phyloP scores from a whole-genome alignment of 2,113 vertebrate species.

The Origma solitaria region DNA sequence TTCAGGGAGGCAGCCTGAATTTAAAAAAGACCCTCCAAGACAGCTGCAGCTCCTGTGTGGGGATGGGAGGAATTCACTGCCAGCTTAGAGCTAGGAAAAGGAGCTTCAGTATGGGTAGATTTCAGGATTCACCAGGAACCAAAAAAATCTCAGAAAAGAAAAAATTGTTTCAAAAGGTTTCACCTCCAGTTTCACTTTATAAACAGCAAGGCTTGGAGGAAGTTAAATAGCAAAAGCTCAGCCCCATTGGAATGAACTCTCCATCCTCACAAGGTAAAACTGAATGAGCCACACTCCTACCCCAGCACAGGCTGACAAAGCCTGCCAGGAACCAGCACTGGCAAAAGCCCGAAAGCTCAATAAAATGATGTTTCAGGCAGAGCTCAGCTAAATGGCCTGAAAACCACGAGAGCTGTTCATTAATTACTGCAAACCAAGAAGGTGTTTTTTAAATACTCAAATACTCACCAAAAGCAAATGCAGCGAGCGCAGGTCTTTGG shows the following conservation, averaged over 20 bases:
- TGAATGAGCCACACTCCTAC: neutral
- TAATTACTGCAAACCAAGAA: fast-evolving
- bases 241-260: neutral
- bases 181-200: neutral
- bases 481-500: slow-evolving; percentile 84
- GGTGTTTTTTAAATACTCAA: fast-evolving
- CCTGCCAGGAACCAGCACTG: neutral
- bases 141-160: neutral
- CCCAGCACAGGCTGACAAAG: neutral
- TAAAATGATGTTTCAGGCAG: no score
- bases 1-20: neutral
- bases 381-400: neutral
- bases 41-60: neutral
- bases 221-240: neutral
- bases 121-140: neutral
- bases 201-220: neutral
- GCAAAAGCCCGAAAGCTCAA: fast-evolving
- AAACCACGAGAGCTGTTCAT: fast-evolving
- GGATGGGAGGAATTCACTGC: neutral
- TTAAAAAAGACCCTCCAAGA: neutral
- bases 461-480: slow-evolving; percentile 82
- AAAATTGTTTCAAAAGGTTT: neutral
- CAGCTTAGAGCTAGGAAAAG: neutral
- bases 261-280: neutral
- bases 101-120: neutral